A percentile compares a stretch with the other conserved stretches of the same genome.
Conservation (phyloP, 2,888 invertebrate genomes). For the Tubiluchus corallicola region DNA sequence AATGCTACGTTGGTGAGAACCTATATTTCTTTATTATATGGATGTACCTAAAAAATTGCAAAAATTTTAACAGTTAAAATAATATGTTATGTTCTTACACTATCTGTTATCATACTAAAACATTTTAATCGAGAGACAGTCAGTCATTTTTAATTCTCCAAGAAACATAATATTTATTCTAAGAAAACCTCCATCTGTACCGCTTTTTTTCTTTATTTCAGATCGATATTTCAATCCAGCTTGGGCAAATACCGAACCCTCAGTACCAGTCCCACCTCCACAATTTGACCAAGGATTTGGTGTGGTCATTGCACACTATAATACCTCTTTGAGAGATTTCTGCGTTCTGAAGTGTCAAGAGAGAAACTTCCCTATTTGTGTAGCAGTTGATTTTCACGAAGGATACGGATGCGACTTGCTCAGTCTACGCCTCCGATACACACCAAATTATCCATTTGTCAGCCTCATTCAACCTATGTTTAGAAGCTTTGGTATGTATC, state of each 20-base stretch:
- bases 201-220: too few species aligned
- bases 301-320: conserved; percentile 1
- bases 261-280: not conserved
- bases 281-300: not conserved
- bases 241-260: not conserved
- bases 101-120: too few species aligned
- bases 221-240: not conserved
- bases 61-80: too few species aligned
- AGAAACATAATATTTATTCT: too few species aligned
- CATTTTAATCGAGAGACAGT: too few species aligned
- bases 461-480: not conserved
- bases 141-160: too few species aligned
- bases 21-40: too few species aligned
- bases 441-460: not conserved
- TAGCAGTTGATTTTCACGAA: not conserved
- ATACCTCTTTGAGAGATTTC: not conserved
- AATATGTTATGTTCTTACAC: too few species aligned
- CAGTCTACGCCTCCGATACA: not conserved
- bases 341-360: not conserved
- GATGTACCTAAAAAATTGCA: too few species aligned
- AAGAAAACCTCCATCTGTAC: too few species aligned
- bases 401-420: not conserved
- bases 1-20: conserved; percentile 3
- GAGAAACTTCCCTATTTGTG: not conserved
- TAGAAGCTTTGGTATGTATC: conserved; percentile 1